phyloP scores from a whole-genome alignment of 2,888 invertebrate genomes.

The Lottia gigantea region DNA sequence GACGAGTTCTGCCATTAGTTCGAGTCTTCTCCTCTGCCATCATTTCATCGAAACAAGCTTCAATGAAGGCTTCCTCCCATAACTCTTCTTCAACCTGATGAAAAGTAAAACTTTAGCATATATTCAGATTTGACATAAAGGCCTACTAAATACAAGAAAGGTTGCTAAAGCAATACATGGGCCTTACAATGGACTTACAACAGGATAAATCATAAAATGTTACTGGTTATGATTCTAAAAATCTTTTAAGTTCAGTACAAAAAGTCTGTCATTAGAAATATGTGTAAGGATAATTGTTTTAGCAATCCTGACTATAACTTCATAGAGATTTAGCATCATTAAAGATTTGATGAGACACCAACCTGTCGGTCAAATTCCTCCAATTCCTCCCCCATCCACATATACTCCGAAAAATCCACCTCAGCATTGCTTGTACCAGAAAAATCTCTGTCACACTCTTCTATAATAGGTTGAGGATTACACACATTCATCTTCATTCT shows the following conservation, averaged over 20 bases:
- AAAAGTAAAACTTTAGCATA: no score
- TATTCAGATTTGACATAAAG: no score
- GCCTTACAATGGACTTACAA: no score
- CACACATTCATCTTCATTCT: slow-evolving; percentile 47
- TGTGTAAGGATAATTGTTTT: no score
- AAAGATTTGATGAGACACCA: slow-evolving; percentile 28
- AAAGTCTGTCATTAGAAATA: no score
- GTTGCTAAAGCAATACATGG: no score
- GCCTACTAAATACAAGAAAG: no score
- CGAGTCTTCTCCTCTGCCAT: slow-evolving; percentile 52
- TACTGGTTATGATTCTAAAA: no score
- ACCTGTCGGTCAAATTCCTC: slow-evolving; percentile 93
- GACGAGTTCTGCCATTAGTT: slow-evolving; percentile 15
- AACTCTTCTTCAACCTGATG: slow-evolving; percentile 60
- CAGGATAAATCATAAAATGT: no score
- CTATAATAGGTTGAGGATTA: slow-evolving; percentile 43
- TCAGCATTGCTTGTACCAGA: slow-evolving; percentile 33
- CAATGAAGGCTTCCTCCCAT: slow-evolving; percentile 60
- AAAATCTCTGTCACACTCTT: slow-evolving; percentile 39
- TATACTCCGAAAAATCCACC: slow-evolving; percentile 85
- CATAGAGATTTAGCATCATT: no score
- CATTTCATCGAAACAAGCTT: slow-evolving; percentile 61
- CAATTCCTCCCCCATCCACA: slow-evolving; percentile 88
- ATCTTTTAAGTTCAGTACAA: no score
- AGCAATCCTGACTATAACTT: no score